A percentile compares a stretch with the other conserved stretches of the same genome.
Evolutionary conservation across 2,888 invertebrate genomes (phyloP).

Genomic region (Agrotis ipsilon): DNA sequence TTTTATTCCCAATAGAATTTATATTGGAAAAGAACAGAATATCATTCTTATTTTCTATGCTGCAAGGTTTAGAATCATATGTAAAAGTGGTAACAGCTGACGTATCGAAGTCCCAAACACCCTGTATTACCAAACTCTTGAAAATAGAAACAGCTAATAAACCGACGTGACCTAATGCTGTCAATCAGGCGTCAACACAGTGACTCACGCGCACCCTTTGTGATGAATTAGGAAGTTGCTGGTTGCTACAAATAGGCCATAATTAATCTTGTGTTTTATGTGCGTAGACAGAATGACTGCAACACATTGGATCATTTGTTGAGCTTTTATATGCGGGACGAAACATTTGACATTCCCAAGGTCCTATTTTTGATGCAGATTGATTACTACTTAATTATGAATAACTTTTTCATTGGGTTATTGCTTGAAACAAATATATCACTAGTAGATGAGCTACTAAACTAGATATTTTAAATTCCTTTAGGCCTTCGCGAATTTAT

Average conservation of each 20-base stretch:
- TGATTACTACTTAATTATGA: no score
- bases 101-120: no score
- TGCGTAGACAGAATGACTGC: background rate
- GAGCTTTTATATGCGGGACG: background rate
- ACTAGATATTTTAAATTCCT: no score
- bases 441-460: no score
- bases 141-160: conserved; percentile 14
- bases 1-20: no score
- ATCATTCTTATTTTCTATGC: no score
- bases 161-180: conserved; percentile 32
- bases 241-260: conserved; percentile 57
- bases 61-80: no score
- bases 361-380: background rate
- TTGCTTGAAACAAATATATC: no score
- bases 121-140: background rate
- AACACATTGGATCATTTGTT: conserved; percentile 7
- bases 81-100: no score
- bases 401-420: no score
- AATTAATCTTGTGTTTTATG: conserved; percentile 60
- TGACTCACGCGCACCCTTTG: conserved; percentile 62
- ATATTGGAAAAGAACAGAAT: no score
- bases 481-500: background rate
- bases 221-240: conserved; percentile 65
- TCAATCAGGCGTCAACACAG: conserved; percentile 39
- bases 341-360: background rate